Base-by-base conservation (phyloP, 2,797 vertebrate species). In the Melanotaenia pygmaea region DNA sequence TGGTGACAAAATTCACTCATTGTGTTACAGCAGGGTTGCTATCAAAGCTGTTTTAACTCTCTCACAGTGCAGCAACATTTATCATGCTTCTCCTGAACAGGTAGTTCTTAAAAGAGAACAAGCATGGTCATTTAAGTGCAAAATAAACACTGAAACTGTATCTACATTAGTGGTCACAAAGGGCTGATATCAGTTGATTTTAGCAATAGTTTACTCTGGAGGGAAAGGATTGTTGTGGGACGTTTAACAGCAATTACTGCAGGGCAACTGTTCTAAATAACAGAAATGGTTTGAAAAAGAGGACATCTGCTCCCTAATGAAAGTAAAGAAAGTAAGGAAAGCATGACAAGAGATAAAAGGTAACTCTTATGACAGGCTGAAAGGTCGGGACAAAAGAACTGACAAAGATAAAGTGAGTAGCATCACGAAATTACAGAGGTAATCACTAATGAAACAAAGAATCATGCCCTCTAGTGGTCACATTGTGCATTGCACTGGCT, bases 1-100 rank as follows among this genome's bases (percentile, higher is more conserved):
- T 84, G 88, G 84, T 86, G 91, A 90, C 91, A 91, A 77, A 88
- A 88, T 90, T 91, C 85, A 89, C 86, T 89, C 81, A 58, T 84
- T 66, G 83, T 86, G 80, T 85, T 91, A 88, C 90, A 90, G 91
- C 88, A 88, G 84, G 12, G 70, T 77, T 68, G 68, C 83, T 86
- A 86, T 91, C 86, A 85, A 84, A 81, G 84, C 85, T 91, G 89
- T 91, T 92, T 91, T 90, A 86, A 82, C 82, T 86, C 76, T 79
- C 76, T 82, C 76, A 80, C 82, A 81, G 89, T 88, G 86, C 91
- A 91, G 89, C 84, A 87, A 90, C 83, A 92, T 91, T 86, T 84
- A 91, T 89, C 86, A 86, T 80, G 56, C 76, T 76, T 74, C 84
- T 86, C 76, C 62, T 30, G 80, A 70, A 81, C 54, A 79, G 72